Evolutionary conservation across 92 coral and sea anemone genomes (phyloP).

Genomic region (Actinostola sp.): DNA sequence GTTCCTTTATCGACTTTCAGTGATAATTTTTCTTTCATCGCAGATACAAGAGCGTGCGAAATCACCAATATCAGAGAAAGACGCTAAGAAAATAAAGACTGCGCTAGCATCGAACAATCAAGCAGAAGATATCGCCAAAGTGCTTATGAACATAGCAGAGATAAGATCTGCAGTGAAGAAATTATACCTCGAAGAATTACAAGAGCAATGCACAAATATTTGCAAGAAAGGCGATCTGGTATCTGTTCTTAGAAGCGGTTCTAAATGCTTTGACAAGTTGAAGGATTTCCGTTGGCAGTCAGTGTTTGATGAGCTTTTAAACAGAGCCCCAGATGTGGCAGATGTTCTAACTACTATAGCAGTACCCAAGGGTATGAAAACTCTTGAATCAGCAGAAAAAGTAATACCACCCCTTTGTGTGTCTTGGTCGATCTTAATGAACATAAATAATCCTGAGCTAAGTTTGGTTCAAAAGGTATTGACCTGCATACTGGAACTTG

Average conservation of each 20-base stretch:
- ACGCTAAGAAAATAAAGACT: neutral
- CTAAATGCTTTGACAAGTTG: conserved; percentile 8
- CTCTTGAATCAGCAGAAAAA: neutral
- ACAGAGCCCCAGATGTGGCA: neutral
- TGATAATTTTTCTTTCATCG: neutral
- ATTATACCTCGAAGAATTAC: conserved; percentile 15
- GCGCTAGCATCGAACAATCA: neutral
- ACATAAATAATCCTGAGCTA: conserved; percentile 26
- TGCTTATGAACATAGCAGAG: neutral
- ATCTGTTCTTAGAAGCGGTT: conserved; percentile 36
- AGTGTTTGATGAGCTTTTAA: neutral
- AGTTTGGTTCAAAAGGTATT: conserved; percentile 34
- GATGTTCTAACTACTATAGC: neutral
- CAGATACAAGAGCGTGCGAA: neutral
- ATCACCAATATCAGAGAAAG: neutral
- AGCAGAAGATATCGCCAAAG: neutral
- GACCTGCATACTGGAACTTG: conserved; percentile 29
- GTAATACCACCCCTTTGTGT: conserved; percentile 26
- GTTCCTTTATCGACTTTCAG: too few relatives aligned
- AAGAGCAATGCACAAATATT: conserved; percentile 19
- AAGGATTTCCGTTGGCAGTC: neutral
- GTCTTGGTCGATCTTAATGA: conserved; percentile 29
- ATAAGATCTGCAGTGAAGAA: conserved; percentile 1
- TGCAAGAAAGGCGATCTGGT: conserved; percentile 26
- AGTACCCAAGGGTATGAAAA: neutral